Evolutionary conservation across 2,113 vertebrate species (phyloP), one percentile per base, ranked within the genome.

Genomic region (Coptodon rendalli): DNA sequence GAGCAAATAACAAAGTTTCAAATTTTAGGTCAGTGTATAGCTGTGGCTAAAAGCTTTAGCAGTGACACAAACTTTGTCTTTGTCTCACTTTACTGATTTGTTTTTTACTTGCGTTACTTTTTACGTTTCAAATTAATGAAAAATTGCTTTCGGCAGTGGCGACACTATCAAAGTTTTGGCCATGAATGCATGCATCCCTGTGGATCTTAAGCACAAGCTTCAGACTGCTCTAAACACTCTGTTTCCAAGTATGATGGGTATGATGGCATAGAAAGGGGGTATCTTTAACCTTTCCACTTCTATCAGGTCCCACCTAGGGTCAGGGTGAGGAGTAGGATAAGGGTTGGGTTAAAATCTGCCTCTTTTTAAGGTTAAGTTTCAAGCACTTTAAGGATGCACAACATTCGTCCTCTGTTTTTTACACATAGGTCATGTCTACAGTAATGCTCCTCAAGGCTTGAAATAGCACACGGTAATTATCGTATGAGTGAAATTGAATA

Each of bases 391-490:
- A 27, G 22, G 14, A 48, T 48, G 14, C 68, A 12, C 38, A 76
- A 0, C 24, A 48, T 76, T 14, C 6, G 27, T 76, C 43, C 2
- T 48, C 40, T 0, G 5, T 29, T 29, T 45, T 45, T 45, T 43
- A 73, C n/a, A 45, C 66, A 71, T 43, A 43, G 5, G n/a, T 71
- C 38, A 16, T 71, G n/a, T 71, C n/a, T 71, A 71, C 38, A 27
- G 22, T 45, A 27, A 76, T 76, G 14, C 43, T 76, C 68, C 40
- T 7, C 14, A 5, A 16, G 38, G 24, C 71, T 19, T 76, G 16
- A 17, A 76, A 48, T 19, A 48, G 43, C 71, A 19, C 2, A 8
- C 40, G 17, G 24, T 11, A 29, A 29, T 10, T 24, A 45, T 27
- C 14, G 6, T 29, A 11, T 11, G 40, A 48, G 40, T 29, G 24